These are phyloP conservation scores for Callipepla californica DNA, from an alignment of 2,113 vertebrate species.

Conservation along the genomic window DNA sequence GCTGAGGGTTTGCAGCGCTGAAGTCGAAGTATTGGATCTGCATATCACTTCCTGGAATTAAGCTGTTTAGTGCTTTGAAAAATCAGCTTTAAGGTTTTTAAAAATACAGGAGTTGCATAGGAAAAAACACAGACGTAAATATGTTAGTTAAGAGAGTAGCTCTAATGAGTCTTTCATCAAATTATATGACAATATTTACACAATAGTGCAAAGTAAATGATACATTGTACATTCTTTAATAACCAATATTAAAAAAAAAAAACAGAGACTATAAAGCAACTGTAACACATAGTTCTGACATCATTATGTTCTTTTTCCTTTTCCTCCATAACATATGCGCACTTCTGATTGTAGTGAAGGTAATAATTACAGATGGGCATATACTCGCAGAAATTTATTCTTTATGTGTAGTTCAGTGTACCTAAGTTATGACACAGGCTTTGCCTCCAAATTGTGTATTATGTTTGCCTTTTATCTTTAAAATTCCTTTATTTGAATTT, in stretches of 20 bases:
- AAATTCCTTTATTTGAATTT: too few species aligned
- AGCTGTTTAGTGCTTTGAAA: not conserved
- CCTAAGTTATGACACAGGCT: not conserved
- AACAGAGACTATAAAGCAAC: not conserved
- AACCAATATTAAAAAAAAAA: not conserved
- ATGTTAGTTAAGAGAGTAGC: not conserved
- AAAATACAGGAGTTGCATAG: not conserved
- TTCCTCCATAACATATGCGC: fast-evolving
- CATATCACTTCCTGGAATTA: not conserved
- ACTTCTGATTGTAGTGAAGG: not conserved
- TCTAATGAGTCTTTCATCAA: not conserved
- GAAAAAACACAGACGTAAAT: not conserved
- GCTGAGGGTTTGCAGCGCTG: not conserved
- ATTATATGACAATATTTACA: not conserved
- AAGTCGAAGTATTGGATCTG: not conserved
- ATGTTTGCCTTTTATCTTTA: not conserved
- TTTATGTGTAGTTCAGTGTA: not conserved
- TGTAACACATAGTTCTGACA: not conserved
- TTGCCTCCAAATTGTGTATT: not conserved
- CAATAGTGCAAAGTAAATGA: fast-evolving
- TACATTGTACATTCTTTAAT: not conserved
- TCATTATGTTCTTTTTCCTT: not conserved
- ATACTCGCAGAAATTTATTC: not conserved
- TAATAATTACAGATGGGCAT: not conserved
- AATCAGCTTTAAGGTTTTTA: not conserved